These are phyloP conservation scores for Bombus polaris DNA, from an alignment of 1,140 invertebrate genomes.

Conservation along the genomic window DNA sequence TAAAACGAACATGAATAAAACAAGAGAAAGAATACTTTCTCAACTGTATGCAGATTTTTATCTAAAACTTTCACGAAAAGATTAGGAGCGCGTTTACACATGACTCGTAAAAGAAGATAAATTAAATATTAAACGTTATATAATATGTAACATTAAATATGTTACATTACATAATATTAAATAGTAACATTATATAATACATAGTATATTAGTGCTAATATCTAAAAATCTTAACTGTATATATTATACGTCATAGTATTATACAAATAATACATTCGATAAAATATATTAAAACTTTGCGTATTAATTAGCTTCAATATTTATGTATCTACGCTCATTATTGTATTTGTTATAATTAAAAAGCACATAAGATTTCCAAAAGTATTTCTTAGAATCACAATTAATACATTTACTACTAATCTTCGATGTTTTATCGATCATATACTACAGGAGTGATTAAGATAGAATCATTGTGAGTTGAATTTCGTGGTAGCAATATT, in stretches of 20 bases:
- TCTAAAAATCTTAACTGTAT: no score
- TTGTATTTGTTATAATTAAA: not conserved
- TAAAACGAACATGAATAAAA: no score
- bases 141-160: no score
- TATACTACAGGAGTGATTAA: not conserved
- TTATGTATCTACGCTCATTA: not conserved
- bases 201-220: no score
- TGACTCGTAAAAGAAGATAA: no score
- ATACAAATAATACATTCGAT: not conserved
- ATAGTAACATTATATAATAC: not conserved
- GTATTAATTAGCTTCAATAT: not conserved
- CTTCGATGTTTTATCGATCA: not conserved
- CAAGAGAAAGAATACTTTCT: no score
- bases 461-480: not conserved
- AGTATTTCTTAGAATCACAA: not conserved
- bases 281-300: not conserved
- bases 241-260: no score
- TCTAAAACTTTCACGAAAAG: no score
- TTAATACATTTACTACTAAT: not conserved
- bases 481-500: not conserved
- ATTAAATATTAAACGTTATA: no score
- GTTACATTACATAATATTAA: no score
- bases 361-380: not conserved
- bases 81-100: no score
- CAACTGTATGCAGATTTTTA: no score